Evolutionary conservation across 2,113 vertebrate genomes (phyloP).

Genomic region (Speoplatyrhinus poulsoni): DNA sequence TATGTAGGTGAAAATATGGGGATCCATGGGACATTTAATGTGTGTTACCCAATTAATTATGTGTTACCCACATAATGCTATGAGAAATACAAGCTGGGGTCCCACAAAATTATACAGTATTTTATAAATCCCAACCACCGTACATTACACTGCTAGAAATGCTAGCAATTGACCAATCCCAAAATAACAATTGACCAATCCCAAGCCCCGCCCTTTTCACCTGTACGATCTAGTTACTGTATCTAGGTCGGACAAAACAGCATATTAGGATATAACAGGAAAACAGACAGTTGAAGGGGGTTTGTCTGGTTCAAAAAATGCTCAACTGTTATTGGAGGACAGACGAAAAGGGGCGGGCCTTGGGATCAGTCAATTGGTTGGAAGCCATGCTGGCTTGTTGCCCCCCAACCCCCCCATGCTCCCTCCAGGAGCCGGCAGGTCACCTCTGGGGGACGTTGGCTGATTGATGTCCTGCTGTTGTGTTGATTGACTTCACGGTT

Average conservation of each 20-base stretch:
- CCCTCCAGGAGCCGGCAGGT: conserved; percentile 48
- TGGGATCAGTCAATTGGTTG: conserved; percentile 8
- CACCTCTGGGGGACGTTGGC: conserved; percentile 61
- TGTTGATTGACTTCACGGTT: conserved; percentile 73
- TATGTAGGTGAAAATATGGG: conserved; percentile 43
- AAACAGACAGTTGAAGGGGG: no score
- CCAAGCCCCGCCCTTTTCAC: no score
- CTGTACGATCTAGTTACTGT: no score
- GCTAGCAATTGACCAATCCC: no score
- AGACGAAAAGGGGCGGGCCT: no score
- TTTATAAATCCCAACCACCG: conserved; percentile 27
- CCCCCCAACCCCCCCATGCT: neutral
- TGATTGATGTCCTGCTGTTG: conserved; percentile 72
- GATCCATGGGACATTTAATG: neutral
- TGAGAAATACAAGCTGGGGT: conserved; percentile 30
- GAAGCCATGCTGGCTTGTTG: conserved; percentile 8
- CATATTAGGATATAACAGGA: no score
- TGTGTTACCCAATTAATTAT: conserved; percentile 26
- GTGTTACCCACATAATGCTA: conserved; percentile 14
- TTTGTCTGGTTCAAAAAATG: no score
- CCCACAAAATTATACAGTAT: conserved; percentile 36
- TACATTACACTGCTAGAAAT: neutral
- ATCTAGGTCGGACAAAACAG: no score
- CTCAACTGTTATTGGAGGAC: no score
- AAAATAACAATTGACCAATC: no score